phyloP scores from a whole-genome alignment of 64 coral and sea anemone species.

The Astreopora myriophthalma region DNA sequence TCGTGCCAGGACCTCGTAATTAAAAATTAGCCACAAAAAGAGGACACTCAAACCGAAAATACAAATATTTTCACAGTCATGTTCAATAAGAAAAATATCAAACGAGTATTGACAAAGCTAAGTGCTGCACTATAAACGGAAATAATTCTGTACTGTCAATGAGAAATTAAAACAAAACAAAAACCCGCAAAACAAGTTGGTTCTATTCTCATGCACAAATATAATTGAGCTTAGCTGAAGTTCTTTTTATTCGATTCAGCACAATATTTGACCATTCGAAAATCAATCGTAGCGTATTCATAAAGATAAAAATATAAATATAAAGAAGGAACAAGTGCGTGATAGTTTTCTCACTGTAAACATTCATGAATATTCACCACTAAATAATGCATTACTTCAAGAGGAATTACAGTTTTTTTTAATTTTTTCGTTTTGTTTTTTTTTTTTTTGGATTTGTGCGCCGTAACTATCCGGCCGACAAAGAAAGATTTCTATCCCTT shows the following conservation, averaged over 20 bases:
- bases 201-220: too few species aligned
- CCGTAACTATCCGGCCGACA: neutral
- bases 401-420: slow-evolving; percentile 9
- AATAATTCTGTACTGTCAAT: too few species aligned
- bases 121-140: too few species aligned
- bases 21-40: neutral
- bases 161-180: too few species aligned
- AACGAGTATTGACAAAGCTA: too few species aligned
- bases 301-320: too few species aligned
- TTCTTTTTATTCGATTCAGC: too few species aligned
- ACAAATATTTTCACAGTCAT: neutral
- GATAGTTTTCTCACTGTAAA: neutral
- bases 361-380: neutral
- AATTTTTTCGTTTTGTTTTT: too few species aligned
- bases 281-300: neutral
- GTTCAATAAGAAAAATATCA: neutral
- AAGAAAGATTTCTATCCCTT: neutral
- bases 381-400: slow-evolving; percentile 45
- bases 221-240: too few species aligned
- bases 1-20: neutral
- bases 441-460: neutral
- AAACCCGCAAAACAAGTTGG: too few species aligned
- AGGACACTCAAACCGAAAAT: neutral
- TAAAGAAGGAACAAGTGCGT: neutral
- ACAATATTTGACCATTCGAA: neutral